These are phyloP conservation scores for Drosophila emarginata DNA, from an alignment of 2,888 invertebrate genomes.

Conservation along the genomic window DNA sequence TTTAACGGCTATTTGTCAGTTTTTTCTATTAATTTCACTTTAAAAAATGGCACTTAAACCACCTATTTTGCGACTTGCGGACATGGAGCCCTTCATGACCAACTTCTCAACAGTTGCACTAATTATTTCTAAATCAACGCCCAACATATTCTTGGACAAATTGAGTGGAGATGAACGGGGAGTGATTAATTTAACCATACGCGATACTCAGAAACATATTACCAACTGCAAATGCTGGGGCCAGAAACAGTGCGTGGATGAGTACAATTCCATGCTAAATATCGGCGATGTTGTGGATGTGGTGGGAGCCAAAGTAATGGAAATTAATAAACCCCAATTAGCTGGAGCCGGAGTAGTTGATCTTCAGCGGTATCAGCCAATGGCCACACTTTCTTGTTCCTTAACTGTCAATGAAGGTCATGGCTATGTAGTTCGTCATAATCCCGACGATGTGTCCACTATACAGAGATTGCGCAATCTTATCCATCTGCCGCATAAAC, in stretches of 20 bases:
- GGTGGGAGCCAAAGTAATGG: constrained; percentile 84
- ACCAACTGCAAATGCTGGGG: constrained; percentile 92
- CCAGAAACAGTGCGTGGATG: constrained; percentile 85
- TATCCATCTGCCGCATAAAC: constrained; percentile 87
- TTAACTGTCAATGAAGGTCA: constrained; percentile 87
- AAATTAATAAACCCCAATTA: constrained; percentile 79
- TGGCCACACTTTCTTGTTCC: constrained; percentile 86
- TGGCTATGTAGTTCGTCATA: constrained; percentile 86
- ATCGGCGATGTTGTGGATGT: constrained; percentile 89
- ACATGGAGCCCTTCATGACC: constrained; percentile 65
- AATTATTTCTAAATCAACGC: constrained; percentile 85
- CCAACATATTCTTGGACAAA: constrained; percentile 81
- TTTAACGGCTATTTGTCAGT: not conserved
- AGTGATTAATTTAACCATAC: constrained; percentile 90
- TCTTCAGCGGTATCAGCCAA: constrained; percentile 84
- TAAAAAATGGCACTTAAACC: constrained; percentile 38
- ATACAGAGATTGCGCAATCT: constrained; percentile 83
- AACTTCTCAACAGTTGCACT: constrained; percentile 84
- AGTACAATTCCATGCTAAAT: constrained; percentile 86
- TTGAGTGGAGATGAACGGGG: constrained; percentile 84
- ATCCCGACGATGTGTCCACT: constrained; percentile 67
- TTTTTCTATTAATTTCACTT: not conserved
- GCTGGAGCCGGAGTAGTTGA: constrained; percentile 77
- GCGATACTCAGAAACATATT: constrained; percentile 88
- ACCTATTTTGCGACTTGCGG: constrained; percentile 23